Evolutionary conservation across 2,888 invertebrate genomes (phyloP), one percentile per base, ranked within the genome.

Genomic region (Clusia tigrina): DNA sequence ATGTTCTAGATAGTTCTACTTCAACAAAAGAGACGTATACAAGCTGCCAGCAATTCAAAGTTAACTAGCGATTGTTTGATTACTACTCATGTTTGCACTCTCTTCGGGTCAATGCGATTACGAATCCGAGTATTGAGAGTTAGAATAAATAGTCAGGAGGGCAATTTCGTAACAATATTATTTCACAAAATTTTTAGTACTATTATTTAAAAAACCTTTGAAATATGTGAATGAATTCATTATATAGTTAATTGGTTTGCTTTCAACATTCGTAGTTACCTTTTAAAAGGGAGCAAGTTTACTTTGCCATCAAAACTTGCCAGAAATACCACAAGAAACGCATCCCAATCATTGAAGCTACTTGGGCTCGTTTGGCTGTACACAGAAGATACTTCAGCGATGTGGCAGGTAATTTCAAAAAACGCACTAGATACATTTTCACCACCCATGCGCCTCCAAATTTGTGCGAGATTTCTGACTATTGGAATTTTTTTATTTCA

Each of bases 271-370:
- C 42, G 2, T 52, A 67, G 65, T 10, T 26, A 18, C 63, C 65
- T 2, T 23, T 60, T 18, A 62, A 66, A 20, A 68, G 68, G 20
- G 67, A 71, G 51, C 65, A 78, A 65, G 78, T 83, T 65, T 82
- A 82, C 71, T 82, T 96, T 84, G 96, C 94, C 62, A 92, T 97
- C 67, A 97, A 97, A 86, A 97, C 97, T 1, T 96, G 93, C 86
- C 85, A 88, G 67, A 92, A 92, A 76, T 95, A 89, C 85, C 96
- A 96, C 81, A 78, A 84, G 59, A 89, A 90, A 63, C 87, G 96
- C 80, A 88, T 95, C 48, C 87, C 89, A 62, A 87, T 93, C 48
- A 89, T 96, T 32, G 89, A 91, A 83, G 87, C 87, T 69, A 96
- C 96, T 0, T 98, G 97, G 97, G 92, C 90, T 0, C 86, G 86